Base-by-base conservation (phyloP, 2,888 invertebrate species). In the Bhutanitis thaidina region DNA sequence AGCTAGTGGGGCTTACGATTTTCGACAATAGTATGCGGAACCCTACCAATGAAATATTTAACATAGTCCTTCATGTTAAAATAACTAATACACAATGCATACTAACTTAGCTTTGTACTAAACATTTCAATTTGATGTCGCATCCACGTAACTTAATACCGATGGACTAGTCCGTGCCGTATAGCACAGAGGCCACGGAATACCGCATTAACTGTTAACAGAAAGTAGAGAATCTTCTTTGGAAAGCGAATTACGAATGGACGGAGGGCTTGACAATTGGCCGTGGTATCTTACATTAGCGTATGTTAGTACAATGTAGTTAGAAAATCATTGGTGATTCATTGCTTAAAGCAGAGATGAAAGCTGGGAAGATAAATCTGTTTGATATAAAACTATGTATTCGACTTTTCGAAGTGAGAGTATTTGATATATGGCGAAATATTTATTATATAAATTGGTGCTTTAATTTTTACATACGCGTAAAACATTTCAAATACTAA, bases 201-300 rank as follows among this genome's bases (percentile, higher is more conserved):
- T 80, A 80, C 67, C 65, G 67, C 61, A 63, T 64, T 69, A 65
- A 65, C 68, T 66, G 63, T 67, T 62, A 61, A 62, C 75, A 67
- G 75, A 74, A 76, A 74, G 76, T 65, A 62, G 69, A 61, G 61
- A 62, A 61, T 71, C 79, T 79, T 70, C 70, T 68, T 71, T 79
- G 73, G 80, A 81, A 81, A 83, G 81, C 78, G 72, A 66, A 67
- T 44, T 29, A 38, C 32, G 37, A 37, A 15, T 30, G 36, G 44
- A 40, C 25, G 37, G 38, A 39, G 43, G 38, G 51, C 51, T 52
- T 49, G 49, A 52, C 52, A 52, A 52, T 52, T 38, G 43, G 29
- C 38, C 32, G 13, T 30, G 30, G 16, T 38, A 36, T 10, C 25
- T n/a, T 43, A 32, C 7, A 34, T 34, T 12, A n/a, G n/a, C 15